Conservation (phyloP, 2,113 vertebrate genomes). For the Ictalurus punctatus region DNA sequence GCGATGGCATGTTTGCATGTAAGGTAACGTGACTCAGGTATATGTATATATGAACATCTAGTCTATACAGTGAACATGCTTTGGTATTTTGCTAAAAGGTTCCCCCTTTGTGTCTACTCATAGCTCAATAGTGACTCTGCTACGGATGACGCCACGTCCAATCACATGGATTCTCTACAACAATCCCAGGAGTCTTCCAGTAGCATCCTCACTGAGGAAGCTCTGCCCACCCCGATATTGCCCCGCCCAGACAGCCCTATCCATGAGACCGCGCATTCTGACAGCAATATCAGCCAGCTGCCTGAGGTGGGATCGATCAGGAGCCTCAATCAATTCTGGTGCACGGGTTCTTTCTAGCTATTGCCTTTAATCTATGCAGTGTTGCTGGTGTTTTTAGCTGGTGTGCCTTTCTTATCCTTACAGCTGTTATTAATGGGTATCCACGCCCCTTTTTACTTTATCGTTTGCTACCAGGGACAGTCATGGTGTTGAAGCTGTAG, state of each 20-base stretch:
- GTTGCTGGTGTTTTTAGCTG: conserved; percentile 27
- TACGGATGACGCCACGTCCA: conserved; percentile 81
- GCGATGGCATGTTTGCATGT: conserved; percentile 33
- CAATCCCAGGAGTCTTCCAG: conserved; percentile 90
- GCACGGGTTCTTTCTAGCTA: conserved; percentile 86
- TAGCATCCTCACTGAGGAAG: conserved; percentile 84
- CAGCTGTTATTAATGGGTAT: conserved; percentile 22
- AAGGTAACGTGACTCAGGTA: not conserved
- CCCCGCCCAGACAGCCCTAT: conserved; percentile 83
- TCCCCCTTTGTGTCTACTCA: not conserved
- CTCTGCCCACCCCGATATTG: conserved; percentile 71
- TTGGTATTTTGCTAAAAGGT: not conserved
- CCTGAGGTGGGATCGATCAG: conserved; percentile 95
- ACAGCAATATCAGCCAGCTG: conserved; percentile 95
- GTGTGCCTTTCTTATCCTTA: conserved; percentile 29
- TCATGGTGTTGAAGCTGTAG: conserved; percentile 29
- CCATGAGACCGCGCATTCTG: conserved; percentile 88
- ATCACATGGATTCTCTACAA: conserved; percentile 85
- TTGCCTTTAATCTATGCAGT: conserved; percentile 65
- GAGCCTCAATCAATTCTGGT: conserved; percentile 80
- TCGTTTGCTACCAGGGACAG: not conserved
- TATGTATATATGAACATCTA: not conserved
- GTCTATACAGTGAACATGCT: not conserved
- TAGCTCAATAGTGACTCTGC: conserved; percentile 89
- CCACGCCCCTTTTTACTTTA: not conserved